Evolutionary conservation across 1,140 invertebrate species (phyloP).

Genomic region (Neodiprion pinetum): DNA sequence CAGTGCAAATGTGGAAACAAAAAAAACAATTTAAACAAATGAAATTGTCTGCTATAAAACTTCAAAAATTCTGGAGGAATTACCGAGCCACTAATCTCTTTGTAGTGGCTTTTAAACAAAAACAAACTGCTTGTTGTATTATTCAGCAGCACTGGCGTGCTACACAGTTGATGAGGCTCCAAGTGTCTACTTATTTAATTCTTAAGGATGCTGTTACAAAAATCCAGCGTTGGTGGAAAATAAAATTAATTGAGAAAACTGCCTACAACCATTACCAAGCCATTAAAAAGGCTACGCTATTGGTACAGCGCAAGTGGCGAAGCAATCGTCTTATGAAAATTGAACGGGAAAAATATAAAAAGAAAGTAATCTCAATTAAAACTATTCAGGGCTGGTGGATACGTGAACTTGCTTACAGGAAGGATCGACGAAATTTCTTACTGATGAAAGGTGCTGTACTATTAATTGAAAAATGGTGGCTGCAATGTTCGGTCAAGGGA

Average conservation of each 20-base stretch:
- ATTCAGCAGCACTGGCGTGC: slow-evolving; percentile 67
- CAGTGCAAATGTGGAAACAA: slow-evolving; percentile 35
- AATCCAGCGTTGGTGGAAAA: slow-evolving; percentile 61
- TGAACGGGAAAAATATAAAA: slow-evolving; percentile 49
- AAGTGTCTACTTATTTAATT: slow-evolving; percentile 43
- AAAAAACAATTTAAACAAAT: slow-evolving; percentile 36
- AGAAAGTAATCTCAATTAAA: slow-evolving; percentile 47
- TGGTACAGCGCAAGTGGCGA: slow-evolving; percentile 58
- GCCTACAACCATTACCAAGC: slow-evolving; percentile 44
- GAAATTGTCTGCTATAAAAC: slow-evolving; percentile 34
- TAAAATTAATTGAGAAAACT: slow-evolving; percentile 48
- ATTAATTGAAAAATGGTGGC: slow-evolving; percentile 56
- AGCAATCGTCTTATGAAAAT: slow-evolving; percentile 51
- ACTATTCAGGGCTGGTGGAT: slow-evolving; percentile 60
- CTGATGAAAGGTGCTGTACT: slow-evolving; percentile 41
- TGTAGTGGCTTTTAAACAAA: slow-evolving; percentile 28
- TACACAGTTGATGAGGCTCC: slow-evolving; percentile 46
- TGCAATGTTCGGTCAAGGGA: slow-evolving; percentile 43
- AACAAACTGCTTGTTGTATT: slow-evolving; percentile 51
- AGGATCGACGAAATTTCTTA: slow-evolving; percentile 53
- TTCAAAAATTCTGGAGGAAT: slow-evolving; percentile 62
- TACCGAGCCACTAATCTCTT: slow-evolving; percentile 29
- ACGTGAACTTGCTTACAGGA: slow-evolving; percentile 48
- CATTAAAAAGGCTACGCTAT: slow-evolving; percentile 42
- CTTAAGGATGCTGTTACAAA: slow-evolving; percentile 39